Evolutionary conservation across 1,140 invertebrate species (phyloP), one percentile per base, ranked within the genome.

Genomic region (Pentalonia nigronervosa): DNA sequence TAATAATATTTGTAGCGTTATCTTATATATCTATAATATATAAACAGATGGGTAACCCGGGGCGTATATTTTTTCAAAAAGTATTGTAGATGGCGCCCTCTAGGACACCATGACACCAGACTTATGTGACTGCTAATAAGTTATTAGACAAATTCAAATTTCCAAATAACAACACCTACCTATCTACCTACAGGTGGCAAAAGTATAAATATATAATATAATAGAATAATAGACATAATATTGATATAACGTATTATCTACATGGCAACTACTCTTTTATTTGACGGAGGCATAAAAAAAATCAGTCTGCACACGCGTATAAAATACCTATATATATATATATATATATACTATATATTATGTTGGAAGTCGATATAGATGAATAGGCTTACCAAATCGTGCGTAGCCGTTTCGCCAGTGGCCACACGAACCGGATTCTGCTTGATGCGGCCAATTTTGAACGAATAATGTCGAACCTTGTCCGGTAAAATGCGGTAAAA

Each of bases 361-460:
- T n/a, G 30, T n/a, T 67, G 60, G 30, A 30, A 67, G 60, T 67
- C 11, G 30, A 30, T 67, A n/a, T n/a, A 83, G 23, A 84, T 6
- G 11, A 84, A 41, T 41, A n/a, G 2, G 25, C 84, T 86, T 86
- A 88, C 86, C 86, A 47, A 88, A 21, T 83, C n/a, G 90, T 50
- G n/a, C 76, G 76, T 48, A 45, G 45, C 81, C 76, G 91, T 92
- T 84, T 92, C 81, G 81, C 48, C 47, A 53, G 91, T 50, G 81
- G 91, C 91, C 36, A 67, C 91, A n/a, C 91, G 91, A 93, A 93
- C 91, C 91, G 91, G 91, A 86, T 93, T 93, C 91, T 93, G 91
- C 91, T 93, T 93, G 76, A 93, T 20, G 76, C 91, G 91, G 81
- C 91, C 91, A 93, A 93, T 93, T 86, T 84, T 93, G 91, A 93